phyloP scores from a whole-genome alignment of 2,888 invertebrate genomes.

The Chrysolina americana region DNA sequence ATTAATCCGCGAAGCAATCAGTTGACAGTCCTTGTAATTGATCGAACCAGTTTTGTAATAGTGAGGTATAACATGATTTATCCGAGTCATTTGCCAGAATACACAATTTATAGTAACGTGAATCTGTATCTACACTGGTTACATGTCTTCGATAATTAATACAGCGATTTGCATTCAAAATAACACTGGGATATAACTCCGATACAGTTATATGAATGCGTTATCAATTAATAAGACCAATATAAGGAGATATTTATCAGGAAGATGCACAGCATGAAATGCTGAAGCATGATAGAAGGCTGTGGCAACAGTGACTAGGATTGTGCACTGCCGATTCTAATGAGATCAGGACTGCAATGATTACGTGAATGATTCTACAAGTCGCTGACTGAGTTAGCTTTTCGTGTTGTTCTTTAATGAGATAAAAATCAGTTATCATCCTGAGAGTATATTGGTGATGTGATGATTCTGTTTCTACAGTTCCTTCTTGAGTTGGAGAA shows the following conservation, averaged over 20 bases:
- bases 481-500: no score
- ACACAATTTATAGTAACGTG: conserved; percentile 43
- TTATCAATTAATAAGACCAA: conserved; percentile 33
- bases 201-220: conserved; percentile 29
- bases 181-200: conserved; percentile 32
- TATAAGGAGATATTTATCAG: conserved; percentile 13
- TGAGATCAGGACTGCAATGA: neutral
- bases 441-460: neutral
- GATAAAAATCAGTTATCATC: neutral
- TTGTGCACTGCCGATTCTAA: neutral
- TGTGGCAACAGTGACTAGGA: neutral
- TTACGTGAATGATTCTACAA: neutral
- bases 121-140: conserved; percentile 42
- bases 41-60: conserved; percentile 40
- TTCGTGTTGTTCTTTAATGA: neutral
- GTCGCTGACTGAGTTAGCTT: neutral
- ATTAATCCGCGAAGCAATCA: conserved; percentile 24
- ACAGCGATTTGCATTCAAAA: conserved; percentile 42
- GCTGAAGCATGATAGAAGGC: neutral
- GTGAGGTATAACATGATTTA: conserved; percentile 43
- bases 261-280: conserved; percentile 14
- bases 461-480: neutral
- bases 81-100: conserved; percentile 47
- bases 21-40: conserved; percentile 36
- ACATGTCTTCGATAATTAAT: conserved; percentile 43